Conservation (phyloP, 2,888 invertebrate genomes). For the Steromphala cineraria region DNA sequence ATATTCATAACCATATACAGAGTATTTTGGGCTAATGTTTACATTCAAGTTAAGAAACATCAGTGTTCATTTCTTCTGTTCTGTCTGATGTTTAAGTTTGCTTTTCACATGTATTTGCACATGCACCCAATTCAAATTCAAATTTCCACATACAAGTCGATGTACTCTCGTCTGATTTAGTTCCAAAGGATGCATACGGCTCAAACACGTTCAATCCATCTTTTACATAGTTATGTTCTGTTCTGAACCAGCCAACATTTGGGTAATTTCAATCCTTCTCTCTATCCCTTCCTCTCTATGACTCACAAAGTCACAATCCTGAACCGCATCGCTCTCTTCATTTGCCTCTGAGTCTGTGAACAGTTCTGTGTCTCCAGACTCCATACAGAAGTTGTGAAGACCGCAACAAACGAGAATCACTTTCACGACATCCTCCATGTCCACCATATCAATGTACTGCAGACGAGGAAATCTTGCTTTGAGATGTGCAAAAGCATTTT, state of each 20-base stretch:
- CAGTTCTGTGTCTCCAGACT: constrained; percentile 21
- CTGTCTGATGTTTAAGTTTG: no score
- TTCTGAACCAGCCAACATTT: neutral
- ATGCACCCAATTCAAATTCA: no score
- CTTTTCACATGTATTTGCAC: no score
- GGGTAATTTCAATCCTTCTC: neutral
- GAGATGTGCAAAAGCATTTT: constrained; percentile 11
- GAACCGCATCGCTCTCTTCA: neutral
- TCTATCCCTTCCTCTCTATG: constrained; percentile 1
- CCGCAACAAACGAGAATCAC: constrained; percentile 34
- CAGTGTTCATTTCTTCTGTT: no score
- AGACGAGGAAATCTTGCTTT: constrained; percentile 31
- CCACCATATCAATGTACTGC: constrained; percentile 26
- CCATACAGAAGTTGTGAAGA: constrained; percentile 33
- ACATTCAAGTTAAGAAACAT: no score
- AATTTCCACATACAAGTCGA: no score
- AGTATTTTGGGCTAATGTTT: no score
- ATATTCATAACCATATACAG: no score
- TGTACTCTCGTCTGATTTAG: no score
- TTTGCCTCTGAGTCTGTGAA: neutral
- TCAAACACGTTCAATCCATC: no score
- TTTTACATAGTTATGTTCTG: no score
- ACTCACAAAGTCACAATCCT: neutral
- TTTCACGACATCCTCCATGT: constrained; percentile 32
- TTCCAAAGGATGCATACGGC: no score